Percentiles rank a stretch among this genome's conserved stretches.
Conservation (phyloP, 2,888 invertebrate species). For the Cyrtodaria siliqua region DNA sequence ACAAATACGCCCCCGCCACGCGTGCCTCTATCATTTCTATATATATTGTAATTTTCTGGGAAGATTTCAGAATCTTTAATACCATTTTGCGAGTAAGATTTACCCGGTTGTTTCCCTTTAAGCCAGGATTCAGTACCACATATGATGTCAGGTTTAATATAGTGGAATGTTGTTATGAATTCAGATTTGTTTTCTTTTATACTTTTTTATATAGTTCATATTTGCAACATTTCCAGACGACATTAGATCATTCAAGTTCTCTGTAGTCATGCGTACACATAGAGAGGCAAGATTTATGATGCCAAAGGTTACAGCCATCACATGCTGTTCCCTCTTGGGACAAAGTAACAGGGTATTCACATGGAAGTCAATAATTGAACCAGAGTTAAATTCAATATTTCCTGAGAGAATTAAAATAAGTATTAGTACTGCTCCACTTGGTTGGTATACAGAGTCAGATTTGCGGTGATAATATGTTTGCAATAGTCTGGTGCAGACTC, state of each 20-base stretch:
- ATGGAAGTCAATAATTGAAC: background rate
- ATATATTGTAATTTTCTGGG: constrained; percentile 9
- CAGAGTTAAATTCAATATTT: constrained; percentile 6
- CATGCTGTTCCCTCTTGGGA: constrained; percentile 3
- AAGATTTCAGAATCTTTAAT: constrained; percentile 8
- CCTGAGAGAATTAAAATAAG: background rate
- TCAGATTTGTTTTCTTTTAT: background rate
- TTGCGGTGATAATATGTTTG: too few relatives aligned
- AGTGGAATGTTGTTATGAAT: background rate
- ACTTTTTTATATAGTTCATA: background rate
- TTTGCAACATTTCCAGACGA: constrained; percentile 14
- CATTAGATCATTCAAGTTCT: background rate
- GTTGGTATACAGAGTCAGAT: too few relatives aligned
- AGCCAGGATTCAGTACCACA: constrained; percentile 10
- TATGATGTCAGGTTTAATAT: background rate
- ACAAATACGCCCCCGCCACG: constrained; percentile 4
- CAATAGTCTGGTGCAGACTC: too few relatives aligned
- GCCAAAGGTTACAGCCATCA: constrained; percentile 7
- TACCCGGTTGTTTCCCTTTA: background rate
- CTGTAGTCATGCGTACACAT: background rate
- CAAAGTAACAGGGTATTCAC: constrained; percentile 8
- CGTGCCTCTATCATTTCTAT: constrained; percentile 6
- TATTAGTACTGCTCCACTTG: background rate
- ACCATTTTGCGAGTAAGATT: background rate
- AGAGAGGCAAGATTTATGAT: constrained; percentile 3